These are phyloP conservation scores for Amphipoea oculea DNA, from an alignment of 2,888 invertebrate genomes.

Conservation along the genomic window DNA sequence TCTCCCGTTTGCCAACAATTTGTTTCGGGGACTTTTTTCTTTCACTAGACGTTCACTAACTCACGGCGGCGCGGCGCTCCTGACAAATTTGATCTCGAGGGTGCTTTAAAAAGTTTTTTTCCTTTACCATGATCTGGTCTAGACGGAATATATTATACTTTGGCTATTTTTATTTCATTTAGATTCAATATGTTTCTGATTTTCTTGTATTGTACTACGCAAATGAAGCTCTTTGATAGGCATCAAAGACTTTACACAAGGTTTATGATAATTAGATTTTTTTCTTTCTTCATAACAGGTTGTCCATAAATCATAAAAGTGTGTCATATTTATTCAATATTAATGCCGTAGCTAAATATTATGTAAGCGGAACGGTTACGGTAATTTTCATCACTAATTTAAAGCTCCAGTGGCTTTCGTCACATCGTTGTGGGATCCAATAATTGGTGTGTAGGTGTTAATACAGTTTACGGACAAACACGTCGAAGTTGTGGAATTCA, in stretches of 20 bases:
- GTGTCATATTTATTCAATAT: conserved; percentile 47
- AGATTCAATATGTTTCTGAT: conserved; percentile 17
- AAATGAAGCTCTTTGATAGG: not conserved
- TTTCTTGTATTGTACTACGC: conserved; percentile 27
- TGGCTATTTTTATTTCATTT: conserved; percentile 42
- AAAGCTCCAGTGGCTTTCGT: conserved; percentile 75
- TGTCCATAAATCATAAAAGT: conserved; percentile 46
- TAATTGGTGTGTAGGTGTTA: conserved; percentile 76
- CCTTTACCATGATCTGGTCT: conserved; percentile 78
- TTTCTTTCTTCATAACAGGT: conserved; percentile 7
- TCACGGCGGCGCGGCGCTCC: conserved; percentile 73
- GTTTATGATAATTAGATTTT: not conserved
- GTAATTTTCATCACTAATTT: conserved; percentile 82
- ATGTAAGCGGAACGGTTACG: conserved; percentile 76
- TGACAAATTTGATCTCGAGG: conserved; percentile 86
- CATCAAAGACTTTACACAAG: not conserved
- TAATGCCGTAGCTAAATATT: conserved; percentile 62
- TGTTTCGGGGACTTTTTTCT: conserved; percentile 87
- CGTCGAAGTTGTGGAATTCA: conserved; percentile 23
- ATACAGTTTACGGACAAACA: conserved; percentile 43
- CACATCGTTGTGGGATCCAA: conserved; percentile 71
- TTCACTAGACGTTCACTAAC: conserved; percentile 77
- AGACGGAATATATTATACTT: conserved; percentile 78
- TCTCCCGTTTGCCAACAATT: conserved; percentile 88
- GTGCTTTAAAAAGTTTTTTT: conserved; percentile 80